Conservation (phyloP, 2,797 vertebrate genomes). For the Chaetophractus vellerosus region DNA sequence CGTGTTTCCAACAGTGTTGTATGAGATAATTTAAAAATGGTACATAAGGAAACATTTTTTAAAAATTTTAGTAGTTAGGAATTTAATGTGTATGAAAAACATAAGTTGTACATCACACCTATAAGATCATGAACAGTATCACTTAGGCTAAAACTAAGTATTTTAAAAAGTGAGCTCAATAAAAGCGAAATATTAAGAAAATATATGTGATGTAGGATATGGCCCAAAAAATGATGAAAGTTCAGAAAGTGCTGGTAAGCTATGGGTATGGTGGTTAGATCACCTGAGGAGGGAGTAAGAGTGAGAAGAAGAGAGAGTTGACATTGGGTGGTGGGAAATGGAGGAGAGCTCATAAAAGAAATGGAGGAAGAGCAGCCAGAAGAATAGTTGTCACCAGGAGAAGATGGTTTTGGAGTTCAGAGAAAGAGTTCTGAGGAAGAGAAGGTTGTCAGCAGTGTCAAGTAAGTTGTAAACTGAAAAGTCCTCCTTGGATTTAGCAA, state of each 20-base stretch:
- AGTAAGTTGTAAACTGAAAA: constrained; percentile 78
- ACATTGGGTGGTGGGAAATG: constrained; percentile 70
- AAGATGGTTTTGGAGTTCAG: constrained; percentile 76
- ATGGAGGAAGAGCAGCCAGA: constrained; percentile 79
- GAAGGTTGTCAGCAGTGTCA: constrained; percentile 74
- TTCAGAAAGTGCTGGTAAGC: constrained; percentile 62
- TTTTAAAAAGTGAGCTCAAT: not conserved
- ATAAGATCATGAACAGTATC: not conserved
- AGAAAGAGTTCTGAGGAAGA: constrained; percentile 75
- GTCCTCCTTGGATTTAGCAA: constrained; percentile 70
- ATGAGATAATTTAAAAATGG: constrained; percentile 14
- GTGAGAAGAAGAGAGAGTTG: constrained; percentile 62
- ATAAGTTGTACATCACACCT: constrained; percentile 37
- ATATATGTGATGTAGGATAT: constrained; percentile 33
- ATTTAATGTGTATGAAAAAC: constrained; percentile 52
- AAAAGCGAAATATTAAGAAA: constrained; percentile 60
- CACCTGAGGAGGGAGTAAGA: constrained; percentile 66
- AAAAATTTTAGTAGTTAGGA: not conserved
- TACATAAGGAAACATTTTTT: constrained; percentile 3
- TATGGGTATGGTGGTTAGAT: not conserved
- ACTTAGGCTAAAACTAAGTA: not conserved
- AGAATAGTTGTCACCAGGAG: constrained; percentile 78
- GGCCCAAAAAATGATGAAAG: not conserved
- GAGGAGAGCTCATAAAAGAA: constrained; percentile 69
- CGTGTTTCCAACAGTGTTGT: not conserved